These are phyloP conservation scores for Python bivittatus DNA, from an alignment of 2,113 vertebrate genomes.

Conservation along the genomic window DNA sequence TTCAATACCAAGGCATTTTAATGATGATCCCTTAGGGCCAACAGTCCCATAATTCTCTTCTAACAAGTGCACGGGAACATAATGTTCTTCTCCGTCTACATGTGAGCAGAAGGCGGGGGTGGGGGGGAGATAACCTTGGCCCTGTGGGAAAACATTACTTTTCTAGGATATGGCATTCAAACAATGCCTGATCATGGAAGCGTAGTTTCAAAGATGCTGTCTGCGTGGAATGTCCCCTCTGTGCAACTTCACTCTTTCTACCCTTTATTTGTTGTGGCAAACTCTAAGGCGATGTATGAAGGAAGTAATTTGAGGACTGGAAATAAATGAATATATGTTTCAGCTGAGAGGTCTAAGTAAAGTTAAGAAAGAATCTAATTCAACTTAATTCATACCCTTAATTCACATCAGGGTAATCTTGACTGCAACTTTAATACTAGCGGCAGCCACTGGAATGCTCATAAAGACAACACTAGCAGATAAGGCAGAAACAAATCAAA, in stretches of 20 bases:
- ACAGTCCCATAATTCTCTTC: constrained; percentile 56
- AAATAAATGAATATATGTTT: background rate
- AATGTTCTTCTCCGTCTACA: constrained; percentile 59
- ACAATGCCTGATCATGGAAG: constrained; percentile 4
- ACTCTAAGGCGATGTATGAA: background rate
- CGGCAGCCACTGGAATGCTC: constrained; percentile 38
- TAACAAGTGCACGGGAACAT: constrained; percentile 65
- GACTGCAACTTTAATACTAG: constrained; percentile 36
- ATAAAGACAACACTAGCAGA: constrained; percentile 2
- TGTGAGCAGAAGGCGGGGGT: constrained; percentile 37
- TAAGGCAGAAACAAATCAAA: background rate
- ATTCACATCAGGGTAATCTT: constrained; percentile 35
- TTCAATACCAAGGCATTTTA: constrained; percentile 62
- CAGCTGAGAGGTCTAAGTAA: background rate
- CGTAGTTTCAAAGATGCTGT: constrained; percentile 4
- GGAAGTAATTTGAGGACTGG: background rate
- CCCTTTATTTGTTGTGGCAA: background rate
- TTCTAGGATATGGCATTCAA: constrained; percentile 53
- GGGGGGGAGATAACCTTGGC: constrained; percentile 47
- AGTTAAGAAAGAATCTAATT: constrained; percentile 21
- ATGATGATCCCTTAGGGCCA: constrained; percentile 58
- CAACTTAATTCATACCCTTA: constrained; percentile 27
- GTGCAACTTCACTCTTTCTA: constrained; percentile 12
- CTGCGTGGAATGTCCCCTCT: background rate
- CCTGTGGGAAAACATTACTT: constrained; percentile 15